Conservation (phyloP, 2,797 vertebrate species). For the Champsocephalus gunnari region DNA sequence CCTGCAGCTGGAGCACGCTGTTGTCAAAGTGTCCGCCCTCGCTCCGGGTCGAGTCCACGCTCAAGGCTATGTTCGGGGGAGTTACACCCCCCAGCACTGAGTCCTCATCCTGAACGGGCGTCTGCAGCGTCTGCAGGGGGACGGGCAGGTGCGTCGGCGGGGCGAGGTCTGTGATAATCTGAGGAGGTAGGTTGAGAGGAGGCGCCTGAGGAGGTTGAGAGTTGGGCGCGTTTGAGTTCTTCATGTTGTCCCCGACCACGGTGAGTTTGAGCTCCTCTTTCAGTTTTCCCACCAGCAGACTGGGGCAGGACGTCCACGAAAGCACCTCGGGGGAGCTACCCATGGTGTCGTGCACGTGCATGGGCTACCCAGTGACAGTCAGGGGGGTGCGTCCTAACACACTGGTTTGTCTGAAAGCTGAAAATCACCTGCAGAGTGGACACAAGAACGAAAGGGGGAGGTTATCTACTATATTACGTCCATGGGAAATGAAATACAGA, state of each 20-base stretch:
- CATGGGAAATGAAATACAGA: slow-evolving; percentile 3
- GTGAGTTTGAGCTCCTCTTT: slow-evolving; percentile 90
- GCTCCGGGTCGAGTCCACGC: slow-evolving; percentile 90
- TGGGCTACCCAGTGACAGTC: slow-evolving; percentile 71
- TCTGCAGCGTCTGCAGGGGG: slow-evolving; percentile 73
- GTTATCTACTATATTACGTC: slow-evolving; percentile 11
- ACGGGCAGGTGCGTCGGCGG: slow-evolving; percentile 78
- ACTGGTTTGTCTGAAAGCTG: slow-evolving; percentile 56
- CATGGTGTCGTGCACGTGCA: slow-evolving; percentile 94
- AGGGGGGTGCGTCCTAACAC: slow-evolving; percentile 59
- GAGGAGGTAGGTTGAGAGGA: slow-evolving; percentile 70
- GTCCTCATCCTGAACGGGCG: slow-evolving; percentile 85
- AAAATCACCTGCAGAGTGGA: slow-evolving; percentile 74
- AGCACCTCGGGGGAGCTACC: slow-evolving; percentile 95
- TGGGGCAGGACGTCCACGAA: slow-evolving; percentile 92
- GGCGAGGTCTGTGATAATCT: slow-evolving; percentile 85
- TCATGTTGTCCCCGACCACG: slow-evolving; percentile 82
- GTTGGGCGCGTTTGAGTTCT: slow-evolving; percentile 80
- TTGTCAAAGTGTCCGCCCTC: slow-evolving; percentile 95
- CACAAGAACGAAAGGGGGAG: slow-evolving; percentile 20
- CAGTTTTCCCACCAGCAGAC: slow-evolving; percentile 87
- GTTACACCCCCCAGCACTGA: slow-evolving; percentile 78
- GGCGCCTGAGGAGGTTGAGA: slow-evolving; percentile 70
- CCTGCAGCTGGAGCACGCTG: slow-evolving; percentile 95
- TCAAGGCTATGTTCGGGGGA: slow-evolving; percentile 88